Base-by-base conservation (phyloP, 1,140 invertebrate genomes). In the Drosophila miranda region DNA sequence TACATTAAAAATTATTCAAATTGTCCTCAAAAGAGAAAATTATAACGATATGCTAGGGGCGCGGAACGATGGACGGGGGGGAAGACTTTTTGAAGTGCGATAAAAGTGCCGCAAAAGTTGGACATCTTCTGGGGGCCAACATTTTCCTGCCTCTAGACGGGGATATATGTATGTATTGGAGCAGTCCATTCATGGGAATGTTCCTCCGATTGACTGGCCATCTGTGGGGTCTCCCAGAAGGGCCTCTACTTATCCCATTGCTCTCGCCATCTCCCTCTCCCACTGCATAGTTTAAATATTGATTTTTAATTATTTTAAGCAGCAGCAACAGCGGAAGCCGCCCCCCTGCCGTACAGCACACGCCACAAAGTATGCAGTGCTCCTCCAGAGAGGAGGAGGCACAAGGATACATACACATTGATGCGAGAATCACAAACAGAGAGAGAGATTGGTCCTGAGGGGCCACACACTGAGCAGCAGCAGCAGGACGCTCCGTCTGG, bases 231-330 rank as follows among this genome's bases (percentile, higher is more conserved):
- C 34, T 38, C 8, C 30, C 30, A 9, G 8, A 9, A 34, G 8
- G 19, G 19, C 21, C 11, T 19, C 14, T 34, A 3, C 14, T 19
- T 45, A 9, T 23, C 38, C 42, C 38, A 16, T 38, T 2, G 19
- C 19, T 19, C 19, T 19, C 19, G 1, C 19, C 2, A 19, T 19
- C 26, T 48, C 41, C 1, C 14, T 48, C 14, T 49, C 44, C 43
- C 60, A 5, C 23, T 26, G 23, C 64, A 87, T 64, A 73, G 82
- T 87, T 82, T 75, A 82, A 87, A 87, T 87, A 87, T 88, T 87
- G 82, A 87, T 88, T 87, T 87, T 82, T 88, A 87, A 87, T 87
- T 87, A 87, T 81, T 86, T 86, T 87, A 87, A 87, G 82, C 82
- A 86, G 77, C 78, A 63, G 41, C 70, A 62, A 11, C 34, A 38